Percentiles rank a stretch among this genome's conserved stretches.
These are phyloP conservation scores for Eriosoma lanigerum DNA, from an alignment of 1,140 invertebrate genomes.

Conservation along the genomic window DNA sequence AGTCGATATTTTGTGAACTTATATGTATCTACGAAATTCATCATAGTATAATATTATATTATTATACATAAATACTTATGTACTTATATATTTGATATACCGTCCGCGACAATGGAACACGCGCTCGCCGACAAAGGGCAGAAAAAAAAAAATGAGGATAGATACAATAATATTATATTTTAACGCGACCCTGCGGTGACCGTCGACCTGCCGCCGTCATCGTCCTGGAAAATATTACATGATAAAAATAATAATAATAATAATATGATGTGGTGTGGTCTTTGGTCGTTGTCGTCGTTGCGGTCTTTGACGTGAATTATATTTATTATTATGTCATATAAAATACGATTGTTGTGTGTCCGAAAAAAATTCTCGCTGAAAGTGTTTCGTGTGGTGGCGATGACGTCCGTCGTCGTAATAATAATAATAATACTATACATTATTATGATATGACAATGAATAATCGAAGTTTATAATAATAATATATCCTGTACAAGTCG, in stretches of 20 bases:
- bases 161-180: background rate
- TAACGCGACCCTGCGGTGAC: conserved; percentile 41
- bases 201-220: background rate
- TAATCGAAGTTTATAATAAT: conserved; percentile 25
- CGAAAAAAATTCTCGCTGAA: conserved; percentile 15
- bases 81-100: background rate
- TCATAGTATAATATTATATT: too few species aligned
- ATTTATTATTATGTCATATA: conserved; percentile 41
- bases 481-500: too few species aligned
- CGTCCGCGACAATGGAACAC: conserved; percentile 2
- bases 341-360: conserved; percentile 14
- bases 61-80: too few species aligned
- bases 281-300: conserved; percentile 12
- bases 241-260: background rate
- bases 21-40: too few species aligned
- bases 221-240: background rate
- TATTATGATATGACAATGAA: conserved; percentile 21
- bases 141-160: conserved; percentile 40
- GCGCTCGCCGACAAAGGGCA: conserved; percentile 36
- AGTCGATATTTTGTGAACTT: too few species aligned
- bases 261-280: conserved; percentile 41
- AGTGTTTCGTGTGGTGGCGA: conserved; percentile 7
- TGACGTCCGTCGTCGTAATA: background rate
- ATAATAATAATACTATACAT: background rate
- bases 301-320: conserved; percentile 42